These are phyloP conservation scores for Trissolcus brochymenae DNA, from an alignment of 2,888 invertebrate genomes.

Conservation along the genomic window DNA sequence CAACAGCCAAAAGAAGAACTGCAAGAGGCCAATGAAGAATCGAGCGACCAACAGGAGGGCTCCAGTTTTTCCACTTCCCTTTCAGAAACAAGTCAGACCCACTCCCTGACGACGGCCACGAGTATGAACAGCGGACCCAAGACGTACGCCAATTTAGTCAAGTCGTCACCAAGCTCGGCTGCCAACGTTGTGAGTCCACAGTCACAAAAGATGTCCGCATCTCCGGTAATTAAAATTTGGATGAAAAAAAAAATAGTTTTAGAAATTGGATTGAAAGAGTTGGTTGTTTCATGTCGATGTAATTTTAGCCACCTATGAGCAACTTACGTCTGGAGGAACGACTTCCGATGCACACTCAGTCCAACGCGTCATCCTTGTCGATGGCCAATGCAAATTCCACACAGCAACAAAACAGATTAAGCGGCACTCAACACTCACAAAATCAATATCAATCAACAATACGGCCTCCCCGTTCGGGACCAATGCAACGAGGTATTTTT, in stretches of 20 bases:
- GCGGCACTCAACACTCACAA: slow-evolving; percentile 58
- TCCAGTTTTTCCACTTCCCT: slow-evolving; percentile 70
- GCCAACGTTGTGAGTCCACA: slow-evolving; percentile 67
- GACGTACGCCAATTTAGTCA: slow-evolving; percentile 91
- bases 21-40: slow-evolving; percentile 69
- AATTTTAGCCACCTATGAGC: slow-evolving; percentile 72
- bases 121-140: slow-evolving; percentile 80
- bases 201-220: slow-evolving; percentile 74
- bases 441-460: slow-evolving; percentile 64
- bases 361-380: slow-evolving; percentile 64
- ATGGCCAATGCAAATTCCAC: slow-evolving; percentile 61
- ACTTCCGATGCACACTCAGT: slow-evolving; percentile 66
- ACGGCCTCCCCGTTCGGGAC: slow-evolving; percentile 67
- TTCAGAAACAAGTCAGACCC: slow-evolving; percentile 74
- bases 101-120: slow-evolving; percentile 74
- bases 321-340: slow-evolving; percentile 72
- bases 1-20: slow-evolving; percentile 67
- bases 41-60: slow-evolving; percentile 69
- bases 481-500: slow-evolving; percentile 67
- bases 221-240: slow-evolving; percentile 72
- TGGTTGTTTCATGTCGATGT: not conserved
- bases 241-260: not conserved
- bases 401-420: slow-evolving; percentile 67
- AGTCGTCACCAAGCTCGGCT: slow-evolving; percentile 77
- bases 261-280: not conserved